phyloP scores from a whole-genome alignment of 2,113 vertebrate genomes.

The Corythaeola cristata region DNA sequence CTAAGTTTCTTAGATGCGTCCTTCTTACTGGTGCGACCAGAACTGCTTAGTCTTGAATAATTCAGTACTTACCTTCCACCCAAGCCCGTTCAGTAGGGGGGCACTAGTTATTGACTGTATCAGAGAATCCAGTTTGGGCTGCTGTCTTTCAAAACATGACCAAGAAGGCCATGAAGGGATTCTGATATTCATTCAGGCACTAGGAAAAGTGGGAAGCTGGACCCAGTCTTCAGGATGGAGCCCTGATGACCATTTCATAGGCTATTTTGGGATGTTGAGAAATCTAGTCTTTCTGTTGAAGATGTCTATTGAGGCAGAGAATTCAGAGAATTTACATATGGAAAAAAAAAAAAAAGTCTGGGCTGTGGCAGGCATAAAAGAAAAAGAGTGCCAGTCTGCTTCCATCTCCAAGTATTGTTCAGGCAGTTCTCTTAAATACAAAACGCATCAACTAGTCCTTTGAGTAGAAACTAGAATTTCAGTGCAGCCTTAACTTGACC shows the following conservation, averaged over 20 bases:
- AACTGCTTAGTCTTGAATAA: not conserved
- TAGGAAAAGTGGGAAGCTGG: not conserved
- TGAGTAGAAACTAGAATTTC: not conserved
- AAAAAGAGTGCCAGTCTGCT: not conserved
- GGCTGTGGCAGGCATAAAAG: not conserved
- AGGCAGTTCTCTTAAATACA: not conserved
- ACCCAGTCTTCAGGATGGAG: not conserved
- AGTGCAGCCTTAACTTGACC: not conserved
- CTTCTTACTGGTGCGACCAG: not conserved
- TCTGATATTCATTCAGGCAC: not conserved
- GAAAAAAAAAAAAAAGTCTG: not conserved
- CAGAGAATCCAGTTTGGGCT: not conserved
- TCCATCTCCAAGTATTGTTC: not conserved
- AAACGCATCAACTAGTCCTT: not conserved
- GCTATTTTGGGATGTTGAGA: not conserved
- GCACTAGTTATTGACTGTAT: not conserved
- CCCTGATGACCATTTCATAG: not conserved
- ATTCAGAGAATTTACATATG: not conserved
- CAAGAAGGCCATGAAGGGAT: not conserved
- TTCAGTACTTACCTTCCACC: not conserved
- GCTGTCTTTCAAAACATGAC: not conserved
- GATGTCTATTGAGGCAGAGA: not conserved
- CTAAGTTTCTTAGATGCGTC: not conserved
- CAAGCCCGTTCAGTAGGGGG: not conserved
- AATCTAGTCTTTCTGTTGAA: not conserved